Percentiles rank a stretch among this genome's conserved stretches.
Evolutionary conservation across 2,797 vertebrate genomes (phyloP).

Genomic region (Miichthys miiuy): DNA sequence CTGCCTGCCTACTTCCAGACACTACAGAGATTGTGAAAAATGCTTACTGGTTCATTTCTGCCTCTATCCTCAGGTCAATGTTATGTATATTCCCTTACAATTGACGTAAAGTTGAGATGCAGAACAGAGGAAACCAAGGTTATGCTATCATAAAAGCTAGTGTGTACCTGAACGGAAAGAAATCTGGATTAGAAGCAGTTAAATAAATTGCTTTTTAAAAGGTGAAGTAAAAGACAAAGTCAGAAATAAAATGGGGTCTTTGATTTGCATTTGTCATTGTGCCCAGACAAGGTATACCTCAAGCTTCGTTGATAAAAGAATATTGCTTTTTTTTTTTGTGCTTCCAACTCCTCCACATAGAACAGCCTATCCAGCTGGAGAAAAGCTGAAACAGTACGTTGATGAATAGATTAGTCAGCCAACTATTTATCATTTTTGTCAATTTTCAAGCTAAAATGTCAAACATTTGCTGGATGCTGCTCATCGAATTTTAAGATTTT

Average conservation of each 20-base stretch:
- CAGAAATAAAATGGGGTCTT: constrained; percentile 20
- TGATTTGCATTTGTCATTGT: constrained; percentile 35
- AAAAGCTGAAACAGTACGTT: not conserved
- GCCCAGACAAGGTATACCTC: constrained; percentile 10
- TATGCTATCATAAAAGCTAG: constrained; percentile 11
- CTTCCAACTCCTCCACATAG: not conserved
- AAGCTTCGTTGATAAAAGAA: constrained; percentile 17
- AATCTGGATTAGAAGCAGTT: constrained; percentile 28
- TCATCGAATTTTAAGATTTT: not conserved
- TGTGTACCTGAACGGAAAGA: constrained; percentile 10
- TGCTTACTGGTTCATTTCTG: constrained; percentile 67
- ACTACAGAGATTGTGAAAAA: constrained; percentile 67
- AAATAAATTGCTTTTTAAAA: constrained; percentile 32
- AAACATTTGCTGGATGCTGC: not conserved
- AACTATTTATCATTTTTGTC: not conserved
- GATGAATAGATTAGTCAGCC: not conserved
- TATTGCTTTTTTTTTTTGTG: constrained; percentile 18
- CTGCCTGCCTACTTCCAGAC: constrained; percentile 68
- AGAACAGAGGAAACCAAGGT: constrained; percentile 36
- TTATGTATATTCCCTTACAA: constrained; percentile 52
- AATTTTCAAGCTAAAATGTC: not conserved
- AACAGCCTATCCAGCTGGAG: not conserved
- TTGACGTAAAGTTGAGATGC: constrained; percentile 54
- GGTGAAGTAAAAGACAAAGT: not conserved
- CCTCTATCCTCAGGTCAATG: constrained; percentile 57